Percentiles rank a stretch among this genome's conserved stretches.
Conservation (phyloP, 2,113 vertebrate genomes). For the Ursus arctos region DNA sequence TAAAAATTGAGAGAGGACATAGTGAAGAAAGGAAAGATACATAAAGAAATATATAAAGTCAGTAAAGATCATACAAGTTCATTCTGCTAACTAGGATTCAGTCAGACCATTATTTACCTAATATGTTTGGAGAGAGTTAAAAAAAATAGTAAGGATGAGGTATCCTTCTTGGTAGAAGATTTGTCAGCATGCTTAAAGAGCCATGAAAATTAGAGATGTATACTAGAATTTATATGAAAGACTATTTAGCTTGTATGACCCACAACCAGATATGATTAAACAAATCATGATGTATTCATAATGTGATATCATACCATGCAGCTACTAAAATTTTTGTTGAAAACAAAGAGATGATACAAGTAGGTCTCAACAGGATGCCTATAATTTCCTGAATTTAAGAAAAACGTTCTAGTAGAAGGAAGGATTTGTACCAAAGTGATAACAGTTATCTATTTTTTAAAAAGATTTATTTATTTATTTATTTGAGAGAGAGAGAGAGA, state of each 20-base stretch:
- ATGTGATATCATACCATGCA: not conserved
- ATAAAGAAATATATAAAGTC: not conserved
- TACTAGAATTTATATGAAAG: not conserved
- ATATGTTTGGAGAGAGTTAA: not conserved
- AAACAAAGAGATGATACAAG: not conserved
- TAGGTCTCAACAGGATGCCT: not conserved
- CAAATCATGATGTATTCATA: not conserved
- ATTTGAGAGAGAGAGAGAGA: not conserved
- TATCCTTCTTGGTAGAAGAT: not conserved
- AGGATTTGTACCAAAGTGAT: not conserved
- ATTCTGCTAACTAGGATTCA: not conserved
- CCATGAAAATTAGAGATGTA: not conserved
- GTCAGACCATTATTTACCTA: not conserved
- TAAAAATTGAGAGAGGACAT: not conserved
- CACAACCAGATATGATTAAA: not conserved
- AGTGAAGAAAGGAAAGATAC: not conserved
- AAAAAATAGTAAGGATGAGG: not conserved
- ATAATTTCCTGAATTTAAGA: not conserved
- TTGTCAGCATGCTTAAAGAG: not conserved
- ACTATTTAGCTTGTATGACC: not conserved
- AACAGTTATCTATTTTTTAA: not conserved
- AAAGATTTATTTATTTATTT: not conserved
- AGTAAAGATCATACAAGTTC: not conserved
- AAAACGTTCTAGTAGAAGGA: not conserved
- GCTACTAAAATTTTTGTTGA: slow-evolving; percentile 10